These are phyloP conservation scores for Gryllus bimaculatus DNA, from an alignment of 1,140 invertebrate species.

Conservation along the genomic window DNA sequence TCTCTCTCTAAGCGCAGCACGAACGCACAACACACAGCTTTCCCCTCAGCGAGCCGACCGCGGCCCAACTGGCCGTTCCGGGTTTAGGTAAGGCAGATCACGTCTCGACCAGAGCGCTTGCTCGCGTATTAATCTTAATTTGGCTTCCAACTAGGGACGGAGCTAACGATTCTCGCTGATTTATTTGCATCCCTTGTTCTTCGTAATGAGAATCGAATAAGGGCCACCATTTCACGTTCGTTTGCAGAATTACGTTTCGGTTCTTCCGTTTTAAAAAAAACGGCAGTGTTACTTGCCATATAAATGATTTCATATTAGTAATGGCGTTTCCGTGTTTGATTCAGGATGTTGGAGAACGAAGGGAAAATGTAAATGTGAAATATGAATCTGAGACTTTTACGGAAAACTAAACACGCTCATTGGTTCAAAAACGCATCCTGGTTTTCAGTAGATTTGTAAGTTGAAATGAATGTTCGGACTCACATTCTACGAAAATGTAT, in stretches of 20 bases:
- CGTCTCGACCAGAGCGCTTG: neutral
- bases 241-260: neutral
- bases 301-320: conserved; percentile 1
- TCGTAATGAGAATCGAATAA: neutral
- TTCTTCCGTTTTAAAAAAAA: neutral
- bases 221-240: neutral
- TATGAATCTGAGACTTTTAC: neutral
- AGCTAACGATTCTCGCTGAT: neutral
- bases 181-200: neutral
- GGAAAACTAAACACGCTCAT: neutral
- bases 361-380: neutral
- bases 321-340: neutral
- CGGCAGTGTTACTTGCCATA: neutral
- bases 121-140: neutral
- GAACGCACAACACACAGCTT: neutral
- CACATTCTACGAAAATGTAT: too few relatives aligned
- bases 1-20: neutral
- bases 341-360: neutral
- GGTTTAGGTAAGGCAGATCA: neutral
- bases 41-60: neutral
- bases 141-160: neutral
- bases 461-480: too few relatives aligned
- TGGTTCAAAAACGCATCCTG: neutral
- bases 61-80: neutral
- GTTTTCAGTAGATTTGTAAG: too few relatives aligned